A percentile compares a stretch with the other conserved stretches of the same genome.
phyloP scores from a whole-genome alignment of 2,797 vertebrate genomes.

The Gorsachius magnificus region DNA sequence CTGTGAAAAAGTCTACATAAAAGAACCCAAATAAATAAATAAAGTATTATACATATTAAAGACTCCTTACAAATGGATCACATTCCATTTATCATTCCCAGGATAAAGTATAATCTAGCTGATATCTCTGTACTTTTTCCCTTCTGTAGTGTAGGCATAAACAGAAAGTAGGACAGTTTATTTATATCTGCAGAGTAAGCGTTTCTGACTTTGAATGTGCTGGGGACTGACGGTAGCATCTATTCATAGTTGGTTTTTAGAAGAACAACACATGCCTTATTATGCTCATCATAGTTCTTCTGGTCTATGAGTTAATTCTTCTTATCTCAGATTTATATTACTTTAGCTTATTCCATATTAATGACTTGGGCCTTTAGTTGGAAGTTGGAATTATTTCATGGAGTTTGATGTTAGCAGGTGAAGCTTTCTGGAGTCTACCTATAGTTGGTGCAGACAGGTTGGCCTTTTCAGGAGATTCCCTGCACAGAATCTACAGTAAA shows the following conservation, averaged over 20 bases:
- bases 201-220: neutral
- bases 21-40: neutral
- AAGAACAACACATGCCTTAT: neutral
- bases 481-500: neutral
- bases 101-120: neutral
- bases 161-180: conserved; percentile 43
- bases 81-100: neutral
- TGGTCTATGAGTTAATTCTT: neutral
- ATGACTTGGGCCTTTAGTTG: neutral
- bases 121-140: neutral
- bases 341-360: neutral
- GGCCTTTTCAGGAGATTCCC: neutral
- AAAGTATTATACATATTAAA: neutral
- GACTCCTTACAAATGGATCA: neutral
- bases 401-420: neutral
- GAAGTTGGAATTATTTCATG: neutral
- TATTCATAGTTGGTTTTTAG: neutral
- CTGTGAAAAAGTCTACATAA: neutral
- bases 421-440: neutral
- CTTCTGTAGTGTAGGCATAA: neutral
- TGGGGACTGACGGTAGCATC: neutral
- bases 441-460: neutral
- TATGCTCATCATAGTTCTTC: neutral
- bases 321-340: neutral
- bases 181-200: conserved; percentile 39